A percentile compares a stretch with the other conserved stretches of the same genome.
Conservation (phyloP, 2,888 invertebrate species). For the Acrobeloides nanus region DNA sequence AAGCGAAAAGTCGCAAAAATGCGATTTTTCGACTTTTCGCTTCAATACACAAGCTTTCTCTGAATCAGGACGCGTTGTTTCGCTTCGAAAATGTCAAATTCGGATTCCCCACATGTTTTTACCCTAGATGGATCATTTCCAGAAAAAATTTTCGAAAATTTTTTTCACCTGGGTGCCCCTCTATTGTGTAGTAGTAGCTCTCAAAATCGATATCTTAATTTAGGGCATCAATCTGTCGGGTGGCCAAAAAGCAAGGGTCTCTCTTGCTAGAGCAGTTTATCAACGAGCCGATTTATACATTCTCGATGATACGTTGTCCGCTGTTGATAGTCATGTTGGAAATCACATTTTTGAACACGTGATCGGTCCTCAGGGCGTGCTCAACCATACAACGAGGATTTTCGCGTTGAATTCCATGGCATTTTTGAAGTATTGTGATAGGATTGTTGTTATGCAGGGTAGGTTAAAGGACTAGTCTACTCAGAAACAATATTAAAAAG, state of each 20-base stretch:
- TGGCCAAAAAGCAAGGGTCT: constrained; percentile 83
- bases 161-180: no score
- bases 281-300: constrained; percentile 73
- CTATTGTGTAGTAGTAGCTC: no score
- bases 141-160: no score
- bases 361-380: constrained; percentile 58
- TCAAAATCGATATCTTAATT: constrained; percentile 5
- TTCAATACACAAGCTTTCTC: no score
- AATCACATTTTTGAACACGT: constrained; percentile 65
- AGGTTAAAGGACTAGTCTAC: constrained; percentile 6
- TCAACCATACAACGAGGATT: constrained; percentile 66
- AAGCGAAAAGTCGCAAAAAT: no score
- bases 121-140: no score
- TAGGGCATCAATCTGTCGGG: constrained; percentile 77
- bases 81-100: no score
- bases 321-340: constrained; percentile 91
- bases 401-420: constrained; percentile 91
- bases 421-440: constrained; percentile 80
- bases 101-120: no score
- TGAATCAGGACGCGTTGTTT: no score
- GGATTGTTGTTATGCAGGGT: constrained; percentile 76
- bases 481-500: no score
- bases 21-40: no score
- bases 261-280: constrained; percentile 81
- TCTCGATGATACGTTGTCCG: constrained; percentile 85